Conservation (phyloP, 2,888 invertebrate species). For the Cosmia trapezina region DNA sequence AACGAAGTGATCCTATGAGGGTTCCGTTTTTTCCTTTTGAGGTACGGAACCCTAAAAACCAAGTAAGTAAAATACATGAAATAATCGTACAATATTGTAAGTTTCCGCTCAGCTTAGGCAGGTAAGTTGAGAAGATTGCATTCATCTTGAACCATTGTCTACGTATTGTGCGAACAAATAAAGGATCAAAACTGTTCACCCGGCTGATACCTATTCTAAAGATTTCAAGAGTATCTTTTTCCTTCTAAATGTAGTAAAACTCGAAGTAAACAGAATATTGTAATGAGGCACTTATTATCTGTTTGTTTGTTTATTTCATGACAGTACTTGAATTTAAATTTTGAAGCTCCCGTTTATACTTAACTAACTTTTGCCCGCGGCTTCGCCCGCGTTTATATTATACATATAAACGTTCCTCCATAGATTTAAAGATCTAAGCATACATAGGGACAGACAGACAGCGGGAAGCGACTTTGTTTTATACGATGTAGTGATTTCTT, state of each 20-base stretch:
- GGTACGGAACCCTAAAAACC: no score
- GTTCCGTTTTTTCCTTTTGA: no score
- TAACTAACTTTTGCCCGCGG: no score
- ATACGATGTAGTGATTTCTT: no score
- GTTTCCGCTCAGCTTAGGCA: conserved; percentile 4
- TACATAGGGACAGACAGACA: no score
- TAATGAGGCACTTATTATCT: conserved; percentile 30
- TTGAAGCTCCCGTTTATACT: not conserved
- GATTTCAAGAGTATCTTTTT: conserved; percentile 26
- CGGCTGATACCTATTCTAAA: conserved; percentile 40
- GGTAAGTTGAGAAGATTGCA: conserved; percentile 46
- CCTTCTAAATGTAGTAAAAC: conserved; percentile 15
- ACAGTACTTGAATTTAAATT: conserved; percentile 5
- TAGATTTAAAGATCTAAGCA: no score
- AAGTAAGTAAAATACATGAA: conserved; percentile 8
- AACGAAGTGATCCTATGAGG: no score
- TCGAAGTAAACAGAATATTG: not conserved
- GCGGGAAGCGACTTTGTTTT: no score
- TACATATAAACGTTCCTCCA: no score
- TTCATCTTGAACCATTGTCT: conserved; percentile 41
- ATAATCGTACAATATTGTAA: conserved; percentile 19
- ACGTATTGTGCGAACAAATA: conserved; percentile 30
- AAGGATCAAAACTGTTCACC: conserved; percentile 39
- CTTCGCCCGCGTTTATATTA: no score
- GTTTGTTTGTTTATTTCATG: conserved; percentile 16